Evolutionary conservation across 2,113 vertebrate species (phyloP).

Genomic region (Pogonocichla stellata): DNA sequence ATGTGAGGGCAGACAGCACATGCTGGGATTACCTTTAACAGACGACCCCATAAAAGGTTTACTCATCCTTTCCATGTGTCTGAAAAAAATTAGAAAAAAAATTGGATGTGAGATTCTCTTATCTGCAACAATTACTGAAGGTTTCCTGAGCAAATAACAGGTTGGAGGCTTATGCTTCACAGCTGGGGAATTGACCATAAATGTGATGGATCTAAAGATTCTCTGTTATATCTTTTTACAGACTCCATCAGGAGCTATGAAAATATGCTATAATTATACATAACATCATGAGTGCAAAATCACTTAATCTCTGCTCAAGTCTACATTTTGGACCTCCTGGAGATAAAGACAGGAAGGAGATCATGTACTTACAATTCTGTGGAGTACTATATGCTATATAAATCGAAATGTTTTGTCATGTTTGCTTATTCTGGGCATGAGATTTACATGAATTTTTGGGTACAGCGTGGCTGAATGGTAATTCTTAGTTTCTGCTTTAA

Average conservation of each 20-base stretch:
- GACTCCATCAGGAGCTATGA: not conserved
- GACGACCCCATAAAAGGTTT: not conserved
- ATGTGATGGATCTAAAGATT: not conserved
- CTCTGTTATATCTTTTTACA: not conserved
- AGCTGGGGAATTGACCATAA: not conserved
- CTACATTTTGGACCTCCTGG: not conserved
- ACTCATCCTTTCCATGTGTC: not conserved
- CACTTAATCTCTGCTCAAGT: not conserved
- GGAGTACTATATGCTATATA: not conserved
- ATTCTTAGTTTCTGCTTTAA: not conserved
- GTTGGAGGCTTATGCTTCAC: not conserved
- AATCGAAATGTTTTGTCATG: not conserved
- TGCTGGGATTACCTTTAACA: not conserved
- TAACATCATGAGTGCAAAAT: not conserved
- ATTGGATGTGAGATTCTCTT: not conserved
- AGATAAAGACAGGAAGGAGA: not conserved
- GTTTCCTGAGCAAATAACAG: not conserved
- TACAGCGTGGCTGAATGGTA: not conserved
- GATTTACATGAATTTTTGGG: not conserved
- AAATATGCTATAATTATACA: not conserved
- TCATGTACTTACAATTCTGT: not conserved
- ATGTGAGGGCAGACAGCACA: not conserved
- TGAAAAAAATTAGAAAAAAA: not conserved
- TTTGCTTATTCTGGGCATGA: not conserved
- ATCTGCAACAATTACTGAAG: not conserved